Percentiles rank a stretch among this genome's conserved stretches.
Conservation (phyloP, 2,797 vertebrate genomes). For the Eulemur mongoz region DNA sequence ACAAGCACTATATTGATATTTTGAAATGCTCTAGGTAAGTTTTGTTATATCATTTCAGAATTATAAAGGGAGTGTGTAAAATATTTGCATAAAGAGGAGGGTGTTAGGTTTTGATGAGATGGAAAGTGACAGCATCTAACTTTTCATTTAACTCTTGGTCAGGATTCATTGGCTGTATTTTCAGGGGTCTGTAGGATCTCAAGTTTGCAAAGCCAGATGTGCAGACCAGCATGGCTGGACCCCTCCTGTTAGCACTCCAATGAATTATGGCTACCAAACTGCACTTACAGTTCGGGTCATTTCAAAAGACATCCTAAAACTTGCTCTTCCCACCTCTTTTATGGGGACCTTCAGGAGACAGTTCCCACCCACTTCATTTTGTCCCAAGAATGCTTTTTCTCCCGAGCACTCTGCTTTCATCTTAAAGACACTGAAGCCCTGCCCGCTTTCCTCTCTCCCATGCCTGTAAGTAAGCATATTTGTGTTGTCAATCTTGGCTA, state of each 20-base stretch:
- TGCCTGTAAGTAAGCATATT: fast-evolving
- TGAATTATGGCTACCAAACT: neutral
- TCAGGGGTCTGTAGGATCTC: neutral
- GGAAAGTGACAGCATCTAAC: neutral
- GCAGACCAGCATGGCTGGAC: neutral
- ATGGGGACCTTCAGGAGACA: neutral
- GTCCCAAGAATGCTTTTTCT: neutral
- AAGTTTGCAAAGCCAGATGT: neutral
- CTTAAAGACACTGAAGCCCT: neutral
- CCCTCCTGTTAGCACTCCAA: fast-evolving
- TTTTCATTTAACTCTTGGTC: neutral
- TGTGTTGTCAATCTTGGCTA: too few species aligned
- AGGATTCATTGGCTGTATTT: neutral
- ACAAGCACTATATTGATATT: neutral
- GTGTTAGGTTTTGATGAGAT: neutral
- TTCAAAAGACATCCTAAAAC: neutral
- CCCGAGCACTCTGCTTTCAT: neutral
- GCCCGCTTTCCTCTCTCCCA: too few species aligned
- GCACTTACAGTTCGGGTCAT: neutral
- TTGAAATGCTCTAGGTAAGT: neutral
- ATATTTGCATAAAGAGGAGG: neutral
- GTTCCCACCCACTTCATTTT: neutral
- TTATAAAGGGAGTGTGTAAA: neutral
- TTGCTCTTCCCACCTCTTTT: neutral
- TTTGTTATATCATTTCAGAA: neutral